Conservation (phyloP, 2,888 invertebrate genomes). For the Agrochola circellaris region DNA sequence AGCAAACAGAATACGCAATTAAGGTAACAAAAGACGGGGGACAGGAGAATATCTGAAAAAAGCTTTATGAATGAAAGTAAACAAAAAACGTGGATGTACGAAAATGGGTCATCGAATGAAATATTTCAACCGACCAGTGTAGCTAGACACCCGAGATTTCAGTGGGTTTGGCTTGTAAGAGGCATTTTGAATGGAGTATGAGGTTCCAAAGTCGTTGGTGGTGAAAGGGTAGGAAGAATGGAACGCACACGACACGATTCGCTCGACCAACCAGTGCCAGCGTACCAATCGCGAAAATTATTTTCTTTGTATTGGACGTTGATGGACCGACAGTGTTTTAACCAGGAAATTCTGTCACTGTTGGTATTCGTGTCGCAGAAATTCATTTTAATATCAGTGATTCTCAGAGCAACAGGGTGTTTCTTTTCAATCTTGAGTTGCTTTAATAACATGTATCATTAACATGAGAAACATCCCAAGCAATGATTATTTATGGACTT, state of each 20-base stretch:
- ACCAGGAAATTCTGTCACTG: constrained; percentile 52
- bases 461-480: background rate
- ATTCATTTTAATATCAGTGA: constrained; percentile 11
- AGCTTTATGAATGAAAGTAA: constrained; percentile 73
- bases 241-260: constrained; percentile 74
- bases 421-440: background rate
- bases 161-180: constrained; percentile 47
- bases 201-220: constrained; percentile 57
- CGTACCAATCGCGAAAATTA: constrained; percentile 71
- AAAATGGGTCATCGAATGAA: constrained; percentile 84
- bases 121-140: constrained; percentile 72
- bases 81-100: constrained; percentile 78
- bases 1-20: constrained; percentile 74
- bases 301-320: constrained; percentile 72
- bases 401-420: background rate
- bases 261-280: constrained; percentile 64
- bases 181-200: constrained; percentile 28
- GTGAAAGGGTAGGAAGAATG: constrained; percentile 57
- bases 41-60: constrained; percentile 73
- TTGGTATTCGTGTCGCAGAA: background rate
- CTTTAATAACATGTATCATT: background rate
- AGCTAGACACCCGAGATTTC: constrained; percentile 68
- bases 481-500: background rate
- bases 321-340: constrained; percentile 65
- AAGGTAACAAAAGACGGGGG: constrained; percentile 74